phyloP scores from a whole-genome alignment of 2,888 invertebrate genomes.

The Drosophila paracracens region DNA sequence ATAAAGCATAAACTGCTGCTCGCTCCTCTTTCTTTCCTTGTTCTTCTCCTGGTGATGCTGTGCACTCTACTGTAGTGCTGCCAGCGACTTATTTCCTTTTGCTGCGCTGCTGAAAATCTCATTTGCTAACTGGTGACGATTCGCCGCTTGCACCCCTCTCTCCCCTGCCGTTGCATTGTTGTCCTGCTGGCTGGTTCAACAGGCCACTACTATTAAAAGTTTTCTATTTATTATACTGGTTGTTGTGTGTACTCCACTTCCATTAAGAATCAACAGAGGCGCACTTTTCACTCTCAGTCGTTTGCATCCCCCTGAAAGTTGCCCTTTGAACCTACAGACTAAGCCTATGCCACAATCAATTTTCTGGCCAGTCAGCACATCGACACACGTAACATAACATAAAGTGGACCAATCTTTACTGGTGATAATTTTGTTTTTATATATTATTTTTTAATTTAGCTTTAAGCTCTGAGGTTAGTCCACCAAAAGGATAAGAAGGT shows the following conservation, averaged over 20 bases:
- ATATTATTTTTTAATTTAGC: too few relatives aligned
- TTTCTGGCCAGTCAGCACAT: background rate
- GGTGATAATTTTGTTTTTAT: background rate
- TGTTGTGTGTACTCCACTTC: slow-evolving; percentile 33
- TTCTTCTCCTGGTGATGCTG: slow-evolving; percentile 29
- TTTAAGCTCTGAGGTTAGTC: background rate
- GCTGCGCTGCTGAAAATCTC: slow-evolving; percentile 40
- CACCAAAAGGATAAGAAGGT: background rate
- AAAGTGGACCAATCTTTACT: background rate
- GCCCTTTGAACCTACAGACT: background rate
- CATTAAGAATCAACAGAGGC: slow-evolving; percentile 66
- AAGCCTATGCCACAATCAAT: background rate
- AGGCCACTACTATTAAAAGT: slow-evolving; percentile 76
- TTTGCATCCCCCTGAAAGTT: background rate
- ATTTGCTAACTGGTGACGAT: slow-evolving; percentile 17
- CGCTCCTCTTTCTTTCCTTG: slow-evolving; percentile 22
- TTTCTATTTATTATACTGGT: slow-evolving; percentile 49
- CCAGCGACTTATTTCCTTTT: slow-evolving; percentile 31
- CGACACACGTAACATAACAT: background rate
- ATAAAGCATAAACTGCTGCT: slow-evolving; percentile 19
- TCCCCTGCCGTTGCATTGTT: slow-evolving; percentile 31
- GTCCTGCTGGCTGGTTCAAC: slow-evolving; percentile 70
- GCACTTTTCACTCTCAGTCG: slow-evolving; percentile 47
- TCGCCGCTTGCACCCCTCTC: slow-evolving; percentile 16
- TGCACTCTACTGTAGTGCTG: slow-evolving; percentile 7